phyloP scores from a whole-genome alignment of 2,113 vertebrate genomes.

The Acrocephalus kingi region DNA sequence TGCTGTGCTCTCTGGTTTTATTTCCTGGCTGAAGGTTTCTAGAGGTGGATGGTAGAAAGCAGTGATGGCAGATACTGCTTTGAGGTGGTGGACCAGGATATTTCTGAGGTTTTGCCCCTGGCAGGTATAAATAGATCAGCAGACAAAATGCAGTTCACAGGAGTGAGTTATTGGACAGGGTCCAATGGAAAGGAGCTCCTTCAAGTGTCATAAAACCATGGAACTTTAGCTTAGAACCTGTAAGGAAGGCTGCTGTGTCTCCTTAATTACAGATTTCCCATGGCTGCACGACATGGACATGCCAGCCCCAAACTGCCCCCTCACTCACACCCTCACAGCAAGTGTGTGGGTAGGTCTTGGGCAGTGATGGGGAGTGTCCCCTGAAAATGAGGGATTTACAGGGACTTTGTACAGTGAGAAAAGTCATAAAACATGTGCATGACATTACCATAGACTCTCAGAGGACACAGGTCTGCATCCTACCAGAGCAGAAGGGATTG shows the following conservation, averaged over 20 bases:
- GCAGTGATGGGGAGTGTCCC: neutral
- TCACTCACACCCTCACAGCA: neutral
- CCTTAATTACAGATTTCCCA: neutral
- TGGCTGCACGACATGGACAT: neutral
- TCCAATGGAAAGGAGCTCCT: neutral
- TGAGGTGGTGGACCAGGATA: neutral
- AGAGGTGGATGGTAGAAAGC: neutral
- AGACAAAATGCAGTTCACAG: neutral
- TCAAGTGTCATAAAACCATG: neutral
- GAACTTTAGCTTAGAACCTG: neutral
- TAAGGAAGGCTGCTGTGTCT: neutral
- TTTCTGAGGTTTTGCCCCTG: neutral
- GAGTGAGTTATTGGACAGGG: neutral
- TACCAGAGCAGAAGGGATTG: neutral
- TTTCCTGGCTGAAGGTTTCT: neutral
- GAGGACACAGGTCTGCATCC: neutral
- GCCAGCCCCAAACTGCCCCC: neutral
- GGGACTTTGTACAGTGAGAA: neutral
- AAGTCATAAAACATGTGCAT: neutral
- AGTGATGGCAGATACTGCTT: neutral
- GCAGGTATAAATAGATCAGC: neutral
- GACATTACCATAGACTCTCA: neutral
- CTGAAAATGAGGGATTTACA: neutral
- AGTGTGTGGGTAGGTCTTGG: fast-evolving
- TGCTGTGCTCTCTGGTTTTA: neutral